phyloP scores from a whole-genome alignment of 1,140 invertebrate species.

The Proctacanthus coquilletti region DNA sequence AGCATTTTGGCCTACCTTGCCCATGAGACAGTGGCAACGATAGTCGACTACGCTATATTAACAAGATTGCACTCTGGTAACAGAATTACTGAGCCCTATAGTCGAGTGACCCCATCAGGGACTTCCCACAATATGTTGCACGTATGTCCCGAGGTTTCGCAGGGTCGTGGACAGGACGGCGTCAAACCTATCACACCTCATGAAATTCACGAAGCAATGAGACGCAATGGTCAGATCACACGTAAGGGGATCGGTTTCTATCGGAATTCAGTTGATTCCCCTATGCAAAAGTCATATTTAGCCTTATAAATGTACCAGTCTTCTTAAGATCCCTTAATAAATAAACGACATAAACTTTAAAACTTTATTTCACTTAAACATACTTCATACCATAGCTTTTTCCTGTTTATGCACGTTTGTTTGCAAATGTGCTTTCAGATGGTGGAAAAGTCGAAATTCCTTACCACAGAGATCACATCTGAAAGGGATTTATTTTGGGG shows the following conservation, averaged over 20 bases:
- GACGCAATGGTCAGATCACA: constrained; percentile 23
- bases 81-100: constrained; percentile 23
- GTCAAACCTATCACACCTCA: constrained; percentile 26
- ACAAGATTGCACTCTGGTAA: constrained; percentile 24
- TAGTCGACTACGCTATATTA: constrained; percentile 26
- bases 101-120: constrained; percentile 24
- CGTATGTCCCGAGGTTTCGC: constrained; percentile 26
- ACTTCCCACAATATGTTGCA: constrained; percentile 26
- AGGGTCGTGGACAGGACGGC: constrained; percentile 26
- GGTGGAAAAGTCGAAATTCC: not conserved
- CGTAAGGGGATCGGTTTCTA: constrained; percentile 22
- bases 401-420: too few relatives aligned
- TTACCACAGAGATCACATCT: not conserved
- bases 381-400: too few relatives aligned
- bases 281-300: constrained; percentile 21
- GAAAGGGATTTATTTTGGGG: not conserved
- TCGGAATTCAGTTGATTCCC: constrained; percentile 22
- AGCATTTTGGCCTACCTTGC: constrained; percentile 27
- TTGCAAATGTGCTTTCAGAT: not conserved
- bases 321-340: too few relatives aligned
- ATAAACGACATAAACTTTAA: too few relatives aligned
- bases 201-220: constrained; percentile 28
- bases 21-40: constrained; percentile 26
- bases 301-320: constrained; percentile 26
- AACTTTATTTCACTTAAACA: too few relatives aligned